These are phyloP conservation scores for Eristalis tenax DNA, from an alignment of 2,888 invertebrate species.

Conservation along the genomic window DNA sequence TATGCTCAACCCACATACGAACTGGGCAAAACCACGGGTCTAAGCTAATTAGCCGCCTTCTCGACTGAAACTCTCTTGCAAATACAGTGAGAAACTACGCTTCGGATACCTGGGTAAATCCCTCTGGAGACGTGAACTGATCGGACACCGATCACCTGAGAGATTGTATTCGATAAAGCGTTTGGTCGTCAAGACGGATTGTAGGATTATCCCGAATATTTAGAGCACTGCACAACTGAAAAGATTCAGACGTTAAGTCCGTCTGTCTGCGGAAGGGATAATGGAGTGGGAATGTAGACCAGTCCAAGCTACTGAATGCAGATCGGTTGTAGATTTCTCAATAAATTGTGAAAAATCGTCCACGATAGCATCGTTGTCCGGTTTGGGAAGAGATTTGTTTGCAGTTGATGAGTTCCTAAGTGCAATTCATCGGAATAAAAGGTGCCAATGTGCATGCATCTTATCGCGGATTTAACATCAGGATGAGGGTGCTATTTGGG, in stretches of 20 bases:
- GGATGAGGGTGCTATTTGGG: conserved; percentile 23
- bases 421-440: conserved; percentile 58
- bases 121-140: background rate
- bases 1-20: conserved; percentile 63
- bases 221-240: conserved; percentile 42
- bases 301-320: conserved; percentile 41
- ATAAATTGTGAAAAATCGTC: conserved; percentile 43
- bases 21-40: conserved; percentile 27
- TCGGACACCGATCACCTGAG: conserved; percentile 36
- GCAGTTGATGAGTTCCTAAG: conserved; percentile 36
- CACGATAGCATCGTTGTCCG: conserved; percentile 45
- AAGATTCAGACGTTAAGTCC: conserved; percentile 9
- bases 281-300: conserved; percentile 36
- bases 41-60: conserved; percentile 63
- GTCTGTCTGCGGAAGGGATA: conserved; percentile 52
- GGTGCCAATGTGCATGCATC: conserved; percentile 31
- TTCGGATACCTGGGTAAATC: conserved; percentile 23
- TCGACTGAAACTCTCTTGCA: background rate
- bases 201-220: conserved; percentile 63
- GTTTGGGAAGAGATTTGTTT: conserved; percentile 44
- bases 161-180: conserved; percentile 45
- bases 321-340: conserved; percentile 57
- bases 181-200: conserved; percentile 21
- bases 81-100: background rate
- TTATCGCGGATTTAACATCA: conserved; percentile 47